Conservation (phyloP, 2,888 invertebrate species). For the Drosophila silvestris region DNA sequence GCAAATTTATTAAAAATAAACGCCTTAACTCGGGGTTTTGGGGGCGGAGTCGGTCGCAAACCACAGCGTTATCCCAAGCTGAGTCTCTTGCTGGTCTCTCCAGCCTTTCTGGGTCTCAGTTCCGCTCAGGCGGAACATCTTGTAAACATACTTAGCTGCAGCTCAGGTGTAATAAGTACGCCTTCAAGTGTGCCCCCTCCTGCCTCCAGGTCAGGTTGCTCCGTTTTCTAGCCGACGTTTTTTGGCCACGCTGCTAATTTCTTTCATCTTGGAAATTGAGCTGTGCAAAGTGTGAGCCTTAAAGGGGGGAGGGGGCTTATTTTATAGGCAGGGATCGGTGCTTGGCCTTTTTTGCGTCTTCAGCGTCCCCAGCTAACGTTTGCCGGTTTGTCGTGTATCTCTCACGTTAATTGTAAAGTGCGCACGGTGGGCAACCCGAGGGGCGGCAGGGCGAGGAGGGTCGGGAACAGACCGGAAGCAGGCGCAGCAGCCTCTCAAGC, state of each 20-base stretch:
- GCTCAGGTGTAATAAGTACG: slow-evolving; percentile 77
- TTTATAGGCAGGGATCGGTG: not conserved
- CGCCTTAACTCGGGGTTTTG: slow-evolving; percentile 34
- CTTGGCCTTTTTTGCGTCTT: slow-evolving; percentile 32
- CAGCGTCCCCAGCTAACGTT: slow-evolving; percentile 4
- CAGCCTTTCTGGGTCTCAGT: slow-evolving; percentile 6
- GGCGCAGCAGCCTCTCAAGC: slow-evolving; percentile 43
- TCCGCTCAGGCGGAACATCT: slow-evolving; percentile 70
- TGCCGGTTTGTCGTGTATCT: slow-evolving; percentile 62
- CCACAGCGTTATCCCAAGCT: slow-evolving; percentile 21
- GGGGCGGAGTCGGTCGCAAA: not conserved
- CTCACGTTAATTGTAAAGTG: slow-evolving; percentile 72
- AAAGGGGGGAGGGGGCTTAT: not conserved
- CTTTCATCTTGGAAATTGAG: slow-evolving; percentile 64
- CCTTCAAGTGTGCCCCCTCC: slow-evolving; percentile 65
- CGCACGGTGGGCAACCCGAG: slow-evolving; percentile 16
- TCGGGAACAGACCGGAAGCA: slow-evolving; percentile 15
- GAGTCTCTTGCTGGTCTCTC: slow-evolving; percentile 12
- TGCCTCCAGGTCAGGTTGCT: slow-evolving; percentile 47
- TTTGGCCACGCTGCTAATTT: slow-evolving; percentile 77
- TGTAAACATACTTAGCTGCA: slow-evolving; percentile 80
- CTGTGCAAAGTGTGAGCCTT: not conserved
- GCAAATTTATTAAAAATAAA: slow-evolving; percentile 74
- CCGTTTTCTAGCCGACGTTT: slow-evolving; percentile 19
- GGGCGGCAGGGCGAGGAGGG: not conserved